These are phyloP conservation scores for Ellobius talpinus DNA, from an alignment of 2,113 vertebrate genomes.

Conservation along the genomic window DNA sequence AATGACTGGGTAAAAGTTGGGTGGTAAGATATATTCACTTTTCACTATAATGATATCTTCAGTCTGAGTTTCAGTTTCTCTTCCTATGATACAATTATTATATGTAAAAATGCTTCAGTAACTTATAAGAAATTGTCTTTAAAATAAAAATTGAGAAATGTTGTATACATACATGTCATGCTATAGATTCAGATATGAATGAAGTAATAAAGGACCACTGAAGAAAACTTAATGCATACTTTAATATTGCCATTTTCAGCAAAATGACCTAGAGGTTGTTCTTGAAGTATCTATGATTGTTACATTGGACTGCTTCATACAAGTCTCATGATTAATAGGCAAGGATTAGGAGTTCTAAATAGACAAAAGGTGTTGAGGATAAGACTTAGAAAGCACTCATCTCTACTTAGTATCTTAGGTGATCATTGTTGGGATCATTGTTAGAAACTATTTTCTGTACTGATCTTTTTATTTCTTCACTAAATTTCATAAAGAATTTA, in stretches of 20 bases:
- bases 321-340: not conserved
- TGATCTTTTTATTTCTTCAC: not conserved
- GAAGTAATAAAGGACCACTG: not conserved
- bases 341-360: not conserved
- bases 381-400: not conserved
- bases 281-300: not conserved
- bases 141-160: not conserved
- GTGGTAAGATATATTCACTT: not conserved
- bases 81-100: too few relatives aligned
- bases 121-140: not conserved
- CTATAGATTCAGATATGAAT: not conserved
- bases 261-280: not conserved
- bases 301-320: not conserved
- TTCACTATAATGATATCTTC: not conserved
- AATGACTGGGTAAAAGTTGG: not conserved
- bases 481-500: not conserved
- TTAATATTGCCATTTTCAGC: not conserved
- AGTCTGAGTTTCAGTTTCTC: not conserved
- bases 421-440: not conserved
- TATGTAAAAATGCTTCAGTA: not conserved
- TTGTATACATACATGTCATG: not conserved
- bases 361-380: not conserved
- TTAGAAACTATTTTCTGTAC: not conserved
- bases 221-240: not conserved
- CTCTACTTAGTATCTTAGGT: not conserved